phyloP scores from a whole-genome alignment of 1,140 invertebrate species.

The Bombus pyrosoma region DNA sequence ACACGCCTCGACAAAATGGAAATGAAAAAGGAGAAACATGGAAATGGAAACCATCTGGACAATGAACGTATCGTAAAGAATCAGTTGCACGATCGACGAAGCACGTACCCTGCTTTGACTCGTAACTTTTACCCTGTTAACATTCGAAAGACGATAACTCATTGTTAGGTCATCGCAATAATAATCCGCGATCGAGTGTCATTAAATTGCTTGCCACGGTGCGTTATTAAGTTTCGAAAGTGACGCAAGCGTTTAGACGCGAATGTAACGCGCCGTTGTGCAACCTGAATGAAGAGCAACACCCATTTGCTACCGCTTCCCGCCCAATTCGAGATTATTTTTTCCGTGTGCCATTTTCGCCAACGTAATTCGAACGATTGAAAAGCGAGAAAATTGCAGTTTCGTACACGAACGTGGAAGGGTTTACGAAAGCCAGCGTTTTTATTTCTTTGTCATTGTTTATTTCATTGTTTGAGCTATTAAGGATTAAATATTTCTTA shows the following conservation, averaged over 20 bases:
- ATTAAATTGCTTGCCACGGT: slow-evolving; percentile 44
- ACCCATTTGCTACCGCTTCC: not conserved
- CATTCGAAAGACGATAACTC: slow-evolving; percentile 53
- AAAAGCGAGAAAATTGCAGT: too few relatives aligned
- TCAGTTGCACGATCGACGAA: slow-evolving; percentile 60
- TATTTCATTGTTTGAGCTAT: too few relatives aligned
- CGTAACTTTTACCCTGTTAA: slow-evolving; percentile 39
- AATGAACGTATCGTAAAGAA: slow-evolving; percentile 14
- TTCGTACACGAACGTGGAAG: too few relatives aligned
- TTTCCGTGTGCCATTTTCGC: too few relatives aligned
- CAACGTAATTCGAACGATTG: not conserved
- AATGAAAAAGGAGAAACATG: not conserved
- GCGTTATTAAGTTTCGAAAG: slow-evolving; percentile 49
- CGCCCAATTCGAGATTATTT: not conserved
- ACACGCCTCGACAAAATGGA: not conserved
- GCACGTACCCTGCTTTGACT: slow-evolving; percentile 17
- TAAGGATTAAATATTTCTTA: too few relatives aligned
- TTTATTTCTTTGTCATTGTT: not conserved
- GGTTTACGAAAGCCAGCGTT: not conserved
- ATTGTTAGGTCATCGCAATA: slow-evolving; percentile 59
- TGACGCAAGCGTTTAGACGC: slow-evolving; percentile 27
- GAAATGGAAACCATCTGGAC: not conserved
- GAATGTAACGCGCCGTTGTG: not conserved
- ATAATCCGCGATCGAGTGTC: slow-evolving; percentile 54
- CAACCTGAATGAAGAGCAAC: not conserved